Evolutionary conservation across 2,888 invertebrate species (phyloP), one percentile per base, ranked within the genome.

Genomic region (Margaritifera margaritifera): DNA sequence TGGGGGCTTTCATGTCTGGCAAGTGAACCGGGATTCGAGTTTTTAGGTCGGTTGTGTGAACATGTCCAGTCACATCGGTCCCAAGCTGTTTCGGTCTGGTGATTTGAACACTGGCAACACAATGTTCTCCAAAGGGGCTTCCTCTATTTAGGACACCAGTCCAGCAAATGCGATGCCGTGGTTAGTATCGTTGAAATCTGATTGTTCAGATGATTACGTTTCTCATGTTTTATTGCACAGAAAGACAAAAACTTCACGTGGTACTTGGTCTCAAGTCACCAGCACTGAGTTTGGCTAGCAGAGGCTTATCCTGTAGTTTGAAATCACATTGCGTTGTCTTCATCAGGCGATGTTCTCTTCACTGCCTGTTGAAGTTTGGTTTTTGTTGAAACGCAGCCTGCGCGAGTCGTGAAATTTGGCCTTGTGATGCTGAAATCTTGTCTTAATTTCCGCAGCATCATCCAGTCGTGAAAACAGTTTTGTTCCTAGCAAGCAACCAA

Each of bases 181-280:
- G 8, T 27, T 31, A 31, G 31, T 31, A 31, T 1, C 6, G 31
- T 62, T 50, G 18, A 27, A 24, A 24, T 50, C n/a, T 53, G 31
- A 31, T 5, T 31, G 31, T 31, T 6, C 6, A 6, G 31, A 31
- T 31, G 31, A 31, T 31, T 31, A n/a, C 19, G 20, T 11, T 31
- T 27, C 62, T 56, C 18, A 55, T 54, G 25, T 51, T 56, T 24
- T 62, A 68, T 42, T 70, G 68, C 1, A 70, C 66, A 18, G 53
- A 27, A 6, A 42, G 25, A 42, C 11, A 42, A 19, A 51, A 67
- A 70, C 19, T 68, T n/a, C 0, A 15, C 18, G 42, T 70, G 67
- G 57, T 70, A 70, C 25, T 68, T 61, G n/a, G 67, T 63, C 61
- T 70, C 19, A 70, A 31, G 57, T 70, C 66, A 8, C 70, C 66